A percentile compares a stretch with the other conserved stretches of the same genome.
Conservation (phyloP, 2,113 vertebrate genomes). For the Conger conger region DNA sequence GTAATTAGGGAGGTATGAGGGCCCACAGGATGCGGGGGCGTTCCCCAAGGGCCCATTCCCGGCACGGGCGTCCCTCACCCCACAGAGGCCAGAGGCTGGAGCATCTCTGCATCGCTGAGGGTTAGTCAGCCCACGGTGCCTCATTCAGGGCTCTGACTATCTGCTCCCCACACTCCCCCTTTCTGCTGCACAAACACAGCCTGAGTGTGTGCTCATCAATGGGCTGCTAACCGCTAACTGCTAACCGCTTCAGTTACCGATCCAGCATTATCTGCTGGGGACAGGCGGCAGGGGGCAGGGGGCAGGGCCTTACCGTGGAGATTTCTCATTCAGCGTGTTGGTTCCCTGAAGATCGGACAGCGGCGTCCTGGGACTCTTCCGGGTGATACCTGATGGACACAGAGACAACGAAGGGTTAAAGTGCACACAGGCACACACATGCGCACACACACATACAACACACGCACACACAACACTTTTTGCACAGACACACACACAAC, state of each 20-base stretch:
- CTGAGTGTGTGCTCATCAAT: neutral
- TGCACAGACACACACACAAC: neutral
- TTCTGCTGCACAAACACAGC: no score
- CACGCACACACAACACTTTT: neutral
- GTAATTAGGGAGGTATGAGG: constrained; percentile 52
- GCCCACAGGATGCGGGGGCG: constrained; percentile 20
- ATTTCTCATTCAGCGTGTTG: constrained; percentile 83
- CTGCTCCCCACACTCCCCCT: no score
- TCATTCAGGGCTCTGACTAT: neutral
- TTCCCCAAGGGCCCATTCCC: constrained; percentile 29
- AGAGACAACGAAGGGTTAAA: constrained; percentile 32
- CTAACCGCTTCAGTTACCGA: neutral
- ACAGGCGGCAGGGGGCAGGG: neutral
- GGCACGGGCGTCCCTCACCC: constrained; percentile 7
- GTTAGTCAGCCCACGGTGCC: neutral
- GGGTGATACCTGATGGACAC: constrained; percentile 77
- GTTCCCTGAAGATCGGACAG: constrained; percentile 91
- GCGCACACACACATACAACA: neutral
- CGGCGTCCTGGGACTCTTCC: constrained; percentile 81
- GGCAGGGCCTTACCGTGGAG: constrained; percentile 75
- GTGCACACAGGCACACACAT: neutral
- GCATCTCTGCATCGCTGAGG: neutral
- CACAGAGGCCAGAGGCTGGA: neutral
- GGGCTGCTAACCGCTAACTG: neutral
- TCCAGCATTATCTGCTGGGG: no score